These are phyloP conservation scores for Pangasius mekongensis DNA, from an alignment of 2,797 vertebrate species.

Conservation along the genomic window DNA sequence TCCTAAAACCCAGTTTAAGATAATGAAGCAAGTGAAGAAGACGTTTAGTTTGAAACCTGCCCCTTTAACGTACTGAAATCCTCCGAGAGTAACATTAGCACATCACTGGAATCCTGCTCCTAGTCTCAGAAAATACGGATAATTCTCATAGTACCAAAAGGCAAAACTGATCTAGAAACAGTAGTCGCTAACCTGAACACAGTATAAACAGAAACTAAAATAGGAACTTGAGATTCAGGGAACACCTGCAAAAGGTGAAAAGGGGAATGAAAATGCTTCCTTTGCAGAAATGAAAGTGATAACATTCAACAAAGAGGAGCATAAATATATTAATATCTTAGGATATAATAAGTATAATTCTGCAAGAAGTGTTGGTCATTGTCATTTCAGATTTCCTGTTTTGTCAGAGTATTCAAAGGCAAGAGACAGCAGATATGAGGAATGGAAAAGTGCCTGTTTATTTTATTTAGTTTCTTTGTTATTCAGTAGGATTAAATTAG, in stretches of 20 bases:
- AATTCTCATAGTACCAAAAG: not conserved
- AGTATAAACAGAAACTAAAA: not conserved
- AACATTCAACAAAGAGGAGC: not conserved
- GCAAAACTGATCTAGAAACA: constrained; percentile 1
- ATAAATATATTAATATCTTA: not conserved
- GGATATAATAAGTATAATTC: not conserved
- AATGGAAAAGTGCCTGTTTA: constrained; percentile 17
- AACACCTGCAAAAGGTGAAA: constrained; percentile 25
- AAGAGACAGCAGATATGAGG: constrained; percentile 12
- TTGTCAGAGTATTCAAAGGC: constrained; percentile 11
- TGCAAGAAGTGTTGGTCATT: not conserved
- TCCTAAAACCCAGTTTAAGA: not conserved
- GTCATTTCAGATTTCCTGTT: not conserved
- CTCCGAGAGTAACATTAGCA: not conserved
- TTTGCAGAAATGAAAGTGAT: constrained; percentile 2
- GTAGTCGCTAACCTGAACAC: not conserved
- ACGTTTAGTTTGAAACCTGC: not conserved
- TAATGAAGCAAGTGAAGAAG: not conserved
- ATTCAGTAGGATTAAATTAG: constrained; percentile 26
- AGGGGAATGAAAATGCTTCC: constrained; percentile 35
- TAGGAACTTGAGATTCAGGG: constrained; percentile 12
- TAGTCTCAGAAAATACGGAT: not conserved
- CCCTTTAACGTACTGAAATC: not conserved
- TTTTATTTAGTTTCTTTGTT: not conserved
- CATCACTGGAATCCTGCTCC: not conserved